These are phyloP conservation scores for Fragariocoptes setiger DNA, from an alignment of 1,140 invertebrate species.

Conservation along the genomic window DNA sequence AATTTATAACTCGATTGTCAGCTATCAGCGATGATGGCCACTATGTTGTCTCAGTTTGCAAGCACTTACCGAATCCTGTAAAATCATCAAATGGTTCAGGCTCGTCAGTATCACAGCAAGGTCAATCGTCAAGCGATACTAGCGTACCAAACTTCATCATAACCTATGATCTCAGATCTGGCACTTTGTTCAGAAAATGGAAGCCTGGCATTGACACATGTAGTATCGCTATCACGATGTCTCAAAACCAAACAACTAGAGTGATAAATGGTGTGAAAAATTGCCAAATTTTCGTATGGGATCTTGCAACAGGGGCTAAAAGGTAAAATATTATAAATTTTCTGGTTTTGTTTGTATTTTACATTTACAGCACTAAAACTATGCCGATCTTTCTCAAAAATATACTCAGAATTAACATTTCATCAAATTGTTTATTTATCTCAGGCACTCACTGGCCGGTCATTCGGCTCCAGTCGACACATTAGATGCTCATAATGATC, in stretches of 20 bases:
- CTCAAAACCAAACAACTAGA: slow-evolving; percentile 29
- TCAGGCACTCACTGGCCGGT: slow-evolving; percentile 30
- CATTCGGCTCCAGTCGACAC: slow-evolving; percentile 37
- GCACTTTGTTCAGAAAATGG: slow-evolving; percentile 54
- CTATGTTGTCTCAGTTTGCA: slow-evolving; percentile 26
- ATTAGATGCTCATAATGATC: slow-evolving; percentile 30
- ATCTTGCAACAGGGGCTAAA: slow-evolving; percentile 37
- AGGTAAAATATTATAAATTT: slow-evolving; percentile 13
- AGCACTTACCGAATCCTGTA: slow-evolving; percentile 15
- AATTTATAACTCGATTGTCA: slow-evolving; percentile 45
- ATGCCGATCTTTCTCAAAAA: too few species aligned
- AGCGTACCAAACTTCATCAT: slow-evolving; percentile 53
- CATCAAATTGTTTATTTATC: slow-evolving; percentile 1
- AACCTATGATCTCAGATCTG: slow-evolving; percentile 60
- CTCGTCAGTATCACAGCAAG: not conserved
- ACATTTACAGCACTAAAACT: slow-evolving; percentile 1
- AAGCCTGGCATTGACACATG: slow-evolving; percentile 45
- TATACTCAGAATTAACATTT: slow-evolving; percentile 2
- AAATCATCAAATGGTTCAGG: not conserved
- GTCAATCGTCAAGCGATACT: not conserved
- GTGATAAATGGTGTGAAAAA: slow-evolving; percentile 51
- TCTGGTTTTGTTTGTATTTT: slow-evolving; percentile 6
- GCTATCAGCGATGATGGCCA: slow-evolving; percentile 54
- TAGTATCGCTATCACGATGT: slow-evolving; percentile 35
- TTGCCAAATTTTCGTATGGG: slow-evolving; percentile 47